Conservation (phyloP, 2,113 vertebrate species). For the Halcyon senegalensis region DNA sequence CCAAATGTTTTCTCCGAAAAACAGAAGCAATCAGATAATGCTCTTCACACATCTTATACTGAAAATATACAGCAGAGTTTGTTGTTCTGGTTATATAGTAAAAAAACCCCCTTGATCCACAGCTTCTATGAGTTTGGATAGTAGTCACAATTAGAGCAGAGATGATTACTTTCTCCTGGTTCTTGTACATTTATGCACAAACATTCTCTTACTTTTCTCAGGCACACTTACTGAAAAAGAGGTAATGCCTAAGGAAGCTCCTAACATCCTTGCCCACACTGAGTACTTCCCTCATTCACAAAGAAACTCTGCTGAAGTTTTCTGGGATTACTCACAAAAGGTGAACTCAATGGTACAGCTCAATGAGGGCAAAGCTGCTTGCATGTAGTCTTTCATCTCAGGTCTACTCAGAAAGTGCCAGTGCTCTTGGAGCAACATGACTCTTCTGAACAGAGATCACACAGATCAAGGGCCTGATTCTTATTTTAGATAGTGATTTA, state of each 20-base stretch:
- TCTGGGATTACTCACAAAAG: not conserved
- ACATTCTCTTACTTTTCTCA: not conserved
- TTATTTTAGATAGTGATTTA: constrained; percentile 2
- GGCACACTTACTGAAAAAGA: not conserved
- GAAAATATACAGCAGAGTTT: not conserved
- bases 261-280: not conserved
- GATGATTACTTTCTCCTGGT: not conserved
- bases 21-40: not conserved
- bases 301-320: not conserved
- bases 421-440: not conserved
- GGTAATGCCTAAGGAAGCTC: not conserved
- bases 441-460: not conserved
- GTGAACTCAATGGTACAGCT: not conserved
- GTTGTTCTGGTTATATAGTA: not conserved
- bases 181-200: not conserved
- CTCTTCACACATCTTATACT: not conserved
- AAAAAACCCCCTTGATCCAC: not conserved
- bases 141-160: not conserved
- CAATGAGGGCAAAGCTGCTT: not conserved
- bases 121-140: not conserved
- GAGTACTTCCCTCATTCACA: not conserved
- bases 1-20: not conserved
- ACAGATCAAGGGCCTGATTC: not conserved
- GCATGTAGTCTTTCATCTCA: not conserved
- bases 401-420: not conserved